Percentiles rank a stretch among this genome's conserved stretches.
These are phyloP conservation scores for Acanthisitta chloris DNA, from an alignment of 2,113 vertebrate species.

Conservation along the genomic window DNA sequence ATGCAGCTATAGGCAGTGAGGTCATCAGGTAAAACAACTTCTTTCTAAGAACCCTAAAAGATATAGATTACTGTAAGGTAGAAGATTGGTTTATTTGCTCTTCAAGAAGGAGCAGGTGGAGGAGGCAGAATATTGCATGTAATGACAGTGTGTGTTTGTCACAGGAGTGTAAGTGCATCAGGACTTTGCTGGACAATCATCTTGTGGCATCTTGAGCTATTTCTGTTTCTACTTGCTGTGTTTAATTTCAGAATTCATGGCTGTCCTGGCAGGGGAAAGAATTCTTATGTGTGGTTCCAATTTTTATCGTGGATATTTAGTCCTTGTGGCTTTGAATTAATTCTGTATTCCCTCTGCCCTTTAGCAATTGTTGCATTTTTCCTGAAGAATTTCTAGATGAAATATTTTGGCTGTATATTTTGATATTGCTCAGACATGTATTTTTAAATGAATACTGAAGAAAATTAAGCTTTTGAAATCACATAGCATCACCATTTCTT, in stretches of 20 bases:
- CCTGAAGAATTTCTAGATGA: not conserved
- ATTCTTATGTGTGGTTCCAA: not conserved
- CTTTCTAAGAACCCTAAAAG: not conserved
- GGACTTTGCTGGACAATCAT: not conserved
- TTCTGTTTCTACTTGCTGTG: not conserved
- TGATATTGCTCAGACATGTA: not conserved
- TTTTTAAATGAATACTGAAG: not conserved
- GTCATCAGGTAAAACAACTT: not conserved
- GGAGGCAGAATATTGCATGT: accelerated
- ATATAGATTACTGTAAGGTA: not conserved
- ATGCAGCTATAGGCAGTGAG: not conserved
- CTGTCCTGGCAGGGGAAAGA: not conserved
- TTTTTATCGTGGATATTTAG: not conserved
- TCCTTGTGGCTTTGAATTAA: not conserved
- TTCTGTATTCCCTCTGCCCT: not conserved
- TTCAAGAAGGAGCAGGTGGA: not conserved
- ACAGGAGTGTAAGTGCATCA: not conserved
- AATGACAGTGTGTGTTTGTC: not conserved
- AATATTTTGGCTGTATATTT: not conserved
- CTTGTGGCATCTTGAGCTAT: not conserved
- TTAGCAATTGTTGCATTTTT: not conserved
- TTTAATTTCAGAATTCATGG: not conserved
- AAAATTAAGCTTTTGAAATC: not conserved
- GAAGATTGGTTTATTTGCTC: not conserved
- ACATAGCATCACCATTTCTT: not conserved